Percentiles rank a stretch among this genome's conserved stretches.
Evolutionary conservation across 2,797 vertebrate genomes (phyloP).

Genomic region (Phylloscopus collybita): DNA sequence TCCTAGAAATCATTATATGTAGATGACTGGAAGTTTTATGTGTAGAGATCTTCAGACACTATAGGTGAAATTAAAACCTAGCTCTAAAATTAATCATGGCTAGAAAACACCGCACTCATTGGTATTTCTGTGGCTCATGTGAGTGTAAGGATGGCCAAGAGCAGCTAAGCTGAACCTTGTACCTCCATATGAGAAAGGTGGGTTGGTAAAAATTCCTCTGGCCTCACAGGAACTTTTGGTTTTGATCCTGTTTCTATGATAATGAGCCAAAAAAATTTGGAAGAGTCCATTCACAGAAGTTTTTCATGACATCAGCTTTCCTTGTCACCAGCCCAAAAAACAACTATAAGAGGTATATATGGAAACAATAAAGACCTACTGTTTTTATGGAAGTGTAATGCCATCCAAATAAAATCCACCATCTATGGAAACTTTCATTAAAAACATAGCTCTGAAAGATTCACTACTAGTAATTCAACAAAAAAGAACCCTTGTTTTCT

Average conservation of each 20-base stretch:
- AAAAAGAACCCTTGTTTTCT: slow-evolving; percentile 43
- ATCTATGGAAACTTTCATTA: slow-evolving; percentile 50
- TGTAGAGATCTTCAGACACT: neutral
- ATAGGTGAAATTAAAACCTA: neutral
- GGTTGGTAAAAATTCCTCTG: neutral
- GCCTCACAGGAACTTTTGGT: neutral
- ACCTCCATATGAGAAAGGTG: neutral
- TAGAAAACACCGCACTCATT: neutral
- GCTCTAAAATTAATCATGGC: neutral
- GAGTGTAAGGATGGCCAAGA: neutral
- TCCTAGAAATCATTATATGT: neutral
- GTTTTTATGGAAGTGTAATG: slow-evolving; percentile 32
- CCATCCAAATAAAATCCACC: slow-evolving; percentile 39
- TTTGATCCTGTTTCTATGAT: neutral
- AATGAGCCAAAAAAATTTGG: neutral
- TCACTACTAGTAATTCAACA: neutral
- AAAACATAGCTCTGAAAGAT: slow-evolving; percentile 31
- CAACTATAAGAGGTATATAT: neutral
- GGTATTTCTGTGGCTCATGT: neutral
- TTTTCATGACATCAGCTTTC: slow-evolving; percentile 44
- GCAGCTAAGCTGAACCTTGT: neutral
- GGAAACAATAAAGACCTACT: slow-evolving; percentile 32
- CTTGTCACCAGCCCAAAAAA: slow-evolving; percentile 29
- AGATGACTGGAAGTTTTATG: neutral
- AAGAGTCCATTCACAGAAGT: neutral